These are phyloP conservation scores for Dryobotodes eremita DNA, from an alignment of 2,888 invertebrate genomes.

Conservation along the genomic window DNA sequence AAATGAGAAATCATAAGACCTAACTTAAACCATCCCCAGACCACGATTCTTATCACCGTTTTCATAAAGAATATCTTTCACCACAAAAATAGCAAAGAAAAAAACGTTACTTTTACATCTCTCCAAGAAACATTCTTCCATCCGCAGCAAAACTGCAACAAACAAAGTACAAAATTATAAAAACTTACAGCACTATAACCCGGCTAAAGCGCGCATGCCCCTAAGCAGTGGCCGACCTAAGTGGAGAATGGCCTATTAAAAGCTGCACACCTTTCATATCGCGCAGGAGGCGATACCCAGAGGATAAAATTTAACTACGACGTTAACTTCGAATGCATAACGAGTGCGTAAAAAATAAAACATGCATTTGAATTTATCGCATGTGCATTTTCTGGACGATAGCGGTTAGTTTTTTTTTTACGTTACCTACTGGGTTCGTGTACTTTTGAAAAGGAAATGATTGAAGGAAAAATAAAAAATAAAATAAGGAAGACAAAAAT, in stretches of 20 bases:
- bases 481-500: background rate
- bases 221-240: constrained; percentile 38
- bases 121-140: constrained; percentile 13
- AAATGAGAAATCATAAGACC: too few relatives aligned
- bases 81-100: background rate
- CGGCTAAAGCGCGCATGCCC: constrained; percentile 15
- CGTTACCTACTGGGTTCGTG: background rate
- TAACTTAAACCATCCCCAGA: too few relatives aligned
- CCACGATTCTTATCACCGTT: background rate
- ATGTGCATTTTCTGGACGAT: background rate
- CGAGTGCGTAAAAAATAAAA: constrained; percentile 41
- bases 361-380: constrained; percentile 40
- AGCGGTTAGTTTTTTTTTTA: background rate
- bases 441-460: background rate
- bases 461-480: background rate
- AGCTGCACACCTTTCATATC: constrained; percentile 61
- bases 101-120: background rate
- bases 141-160: constrained; percentile 33
- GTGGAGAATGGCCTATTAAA: constrained; percentile 66
- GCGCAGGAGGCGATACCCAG: constrained; percentile 49
- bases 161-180: constrained; percentile 50
- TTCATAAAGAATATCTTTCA: background rate
- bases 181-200: constrained; percentile 42
- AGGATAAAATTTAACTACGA: constrained; percentile 67
- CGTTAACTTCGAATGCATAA: constrained; percentile 42